Evolutionary conservation across 2,797 vertebrate genomes (phyloP), one percentile per base, ranked within the genome.

Genomic region (Onychomys leucogaster): DNA sequence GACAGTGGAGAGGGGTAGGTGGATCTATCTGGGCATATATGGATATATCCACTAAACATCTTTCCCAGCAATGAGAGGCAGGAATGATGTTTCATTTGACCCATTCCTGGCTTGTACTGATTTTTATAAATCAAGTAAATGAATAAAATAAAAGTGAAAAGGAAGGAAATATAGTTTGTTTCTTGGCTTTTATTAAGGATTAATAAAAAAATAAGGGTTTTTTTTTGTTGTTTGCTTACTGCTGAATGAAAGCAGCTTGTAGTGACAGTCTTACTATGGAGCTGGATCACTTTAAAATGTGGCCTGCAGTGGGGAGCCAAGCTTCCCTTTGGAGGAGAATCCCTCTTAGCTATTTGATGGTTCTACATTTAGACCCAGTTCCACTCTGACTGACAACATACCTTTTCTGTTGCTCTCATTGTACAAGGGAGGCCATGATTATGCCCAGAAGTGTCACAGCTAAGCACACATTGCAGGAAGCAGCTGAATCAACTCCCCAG

Each of bases 1-100:
- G 3, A 12, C 4, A 10, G 5, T 0, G 12, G 3, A 37, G 19
- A 9, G 16, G 14, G 32, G 11, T 52, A 5, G 5, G 32, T 6
- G 10, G 4, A 1, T 14, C 32, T n/a, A n/a, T 32, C 34, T 90
- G 32, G 43, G 12, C 2, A 69, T 21, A 52, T 21, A 17, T 0
- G 10, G 12, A 3, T 0, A 0, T 3, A 14, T 21, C 4, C 14
- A 32, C 7, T 10, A 37, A 69, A 37, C 41, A 61, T 34, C 86
- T 52, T 41, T 84, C 69, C 59, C 37, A 29, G 29, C 41, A 37
- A 52, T 55, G 55, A n/a, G 61, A 16, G 37, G 27, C 29, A 55
- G 23, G 19, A 21, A 21, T 4, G 3, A 2, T 6, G 25, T 88
- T 21, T n/a, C 23, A 17, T 21, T 71, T 76, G 27, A 73, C 21